Conservation (phyloP, 2,888 invertebrate genomes). For the Drosophila kanekoi region DNA sequence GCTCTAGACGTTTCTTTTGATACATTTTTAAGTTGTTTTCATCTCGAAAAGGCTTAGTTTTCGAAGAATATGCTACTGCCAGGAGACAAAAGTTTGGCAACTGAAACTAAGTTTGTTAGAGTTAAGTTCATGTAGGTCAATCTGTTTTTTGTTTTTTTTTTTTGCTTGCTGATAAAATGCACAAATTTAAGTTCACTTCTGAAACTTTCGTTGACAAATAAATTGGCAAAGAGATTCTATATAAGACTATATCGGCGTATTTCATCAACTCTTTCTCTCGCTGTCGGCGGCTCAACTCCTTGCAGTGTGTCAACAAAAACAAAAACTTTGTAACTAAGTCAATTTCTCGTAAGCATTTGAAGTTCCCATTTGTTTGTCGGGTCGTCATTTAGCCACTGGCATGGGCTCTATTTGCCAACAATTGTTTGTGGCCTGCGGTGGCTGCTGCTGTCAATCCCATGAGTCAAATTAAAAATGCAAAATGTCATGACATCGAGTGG, state of each 20-base stretch:
- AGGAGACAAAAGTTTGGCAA: constrained; percentile 7
- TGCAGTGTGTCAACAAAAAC: constrained; percentile 27
- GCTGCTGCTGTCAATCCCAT: constrained; percentile 44
- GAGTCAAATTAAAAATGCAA: constrained; percentile 57
- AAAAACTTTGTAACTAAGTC: constrained; percentile 47
- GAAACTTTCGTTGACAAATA: constrained; percentile 41
- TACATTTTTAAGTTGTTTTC: not conserved
- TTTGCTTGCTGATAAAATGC: constrained; percentile 13
- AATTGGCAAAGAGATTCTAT: constrained; percentile 16
- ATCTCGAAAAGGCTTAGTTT: not conserved
- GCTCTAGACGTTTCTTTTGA: no score
- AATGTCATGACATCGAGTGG: constrained; percentile 51
- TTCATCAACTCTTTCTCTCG: constrained; percentile 17
- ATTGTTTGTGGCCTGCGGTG: constrained; percentile 64
- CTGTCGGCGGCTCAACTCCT: not conserved
- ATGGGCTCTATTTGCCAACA: constrained; percentile 44
- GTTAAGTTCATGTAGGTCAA: constrained; percentile 31
- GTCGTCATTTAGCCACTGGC: not conserved
- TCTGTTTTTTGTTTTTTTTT: not conserved
- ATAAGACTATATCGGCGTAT: constrained; percentile 35
- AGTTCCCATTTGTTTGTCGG: constrained; percentile 33
- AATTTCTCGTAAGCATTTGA: constrained; percentile 43
- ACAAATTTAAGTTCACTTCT: constrained; percentile 17
- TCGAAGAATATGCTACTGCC: not conserved
- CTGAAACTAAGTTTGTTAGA: not conserved